Percentiles rank a stretch among this genome's conserved stretches.
phyloP scores from a whole-genome alignment of 2,113 vertebrate species.

The Quiscalus mexicanus region DNA sequence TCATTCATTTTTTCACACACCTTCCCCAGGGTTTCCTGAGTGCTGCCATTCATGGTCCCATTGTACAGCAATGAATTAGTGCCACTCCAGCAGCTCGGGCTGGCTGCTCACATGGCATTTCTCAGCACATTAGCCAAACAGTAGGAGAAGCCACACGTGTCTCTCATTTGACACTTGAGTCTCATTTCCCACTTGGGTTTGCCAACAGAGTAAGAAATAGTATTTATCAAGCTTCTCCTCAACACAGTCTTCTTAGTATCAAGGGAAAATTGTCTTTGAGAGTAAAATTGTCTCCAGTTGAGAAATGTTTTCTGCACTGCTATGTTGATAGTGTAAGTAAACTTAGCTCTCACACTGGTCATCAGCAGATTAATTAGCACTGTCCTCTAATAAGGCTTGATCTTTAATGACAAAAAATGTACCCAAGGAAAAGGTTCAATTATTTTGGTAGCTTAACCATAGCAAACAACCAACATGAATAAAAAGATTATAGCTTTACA shows the following conservation, averaged over 20 bases:
- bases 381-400: not conserved
- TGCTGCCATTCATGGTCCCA: not conserved
- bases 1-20: not conserved
- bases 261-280: conserved; percentile 30
- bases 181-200: not conserved
- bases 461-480: conserved; percentile 19
- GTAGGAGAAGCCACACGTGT: not conserved
- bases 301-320: conserved; percentile 53
- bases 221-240: not conserved
- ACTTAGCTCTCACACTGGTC: not conserved
- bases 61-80: not conserved
- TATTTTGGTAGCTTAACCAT: not conserved
- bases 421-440: not conserved
- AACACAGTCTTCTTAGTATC: not conserved
- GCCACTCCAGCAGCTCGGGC: not conserved
- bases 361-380: conserved; percentile 28
- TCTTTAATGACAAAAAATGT: not conserved
- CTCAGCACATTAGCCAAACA: not conserved
- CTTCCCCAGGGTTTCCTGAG: not conserved
- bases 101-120: not conserved
- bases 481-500: conserved; percentile 48
- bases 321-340: conserved; percentile 33
- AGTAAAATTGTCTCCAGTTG: conserved; percentile 69
- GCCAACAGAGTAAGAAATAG: not conserved
- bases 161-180: not conserved